These are phyloP conservation scores for Heterotis niloticus DNA, from an alignment of 2,113 vertebrate species.

Conservation along the genomic window DNA sequence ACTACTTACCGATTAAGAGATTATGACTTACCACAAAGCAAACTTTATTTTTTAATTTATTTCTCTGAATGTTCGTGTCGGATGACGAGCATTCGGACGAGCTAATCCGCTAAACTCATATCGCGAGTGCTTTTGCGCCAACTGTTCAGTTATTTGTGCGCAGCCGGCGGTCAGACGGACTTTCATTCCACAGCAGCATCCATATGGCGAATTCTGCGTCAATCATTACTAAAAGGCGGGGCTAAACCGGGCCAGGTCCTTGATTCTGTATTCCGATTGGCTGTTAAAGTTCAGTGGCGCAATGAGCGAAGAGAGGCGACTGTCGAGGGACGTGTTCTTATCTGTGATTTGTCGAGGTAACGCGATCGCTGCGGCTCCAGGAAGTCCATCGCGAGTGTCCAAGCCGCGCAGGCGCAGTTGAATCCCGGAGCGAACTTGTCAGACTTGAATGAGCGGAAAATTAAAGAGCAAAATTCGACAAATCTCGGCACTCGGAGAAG, in stretches of 20 bases:
- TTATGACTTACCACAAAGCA: slow-evolving; percentile 15
- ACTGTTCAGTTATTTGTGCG: neutral
- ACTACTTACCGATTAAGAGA: slow-evolving; percentile 23
- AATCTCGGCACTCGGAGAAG: too few relatives aligned
- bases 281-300: neutral
- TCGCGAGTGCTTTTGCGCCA: neutral
- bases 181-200: slow-evolving; percentile 4
- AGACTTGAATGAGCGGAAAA: too few relatives aligned
- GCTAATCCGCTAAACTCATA: neutral
- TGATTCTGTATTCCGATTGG: neutral
- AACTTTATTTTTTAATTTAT: neutral
- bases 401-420: too few relatives aligned
- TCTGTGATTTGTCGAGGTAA: neutral
- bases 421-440: too few relatives aligned
- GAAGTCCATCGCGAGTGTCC: too few relatives aligned
- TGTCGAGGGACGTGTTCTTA: neutral
- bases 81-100: neutral
- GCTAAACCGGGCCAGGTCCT: neutral
- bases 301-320: neutral
- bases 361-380: neutral
- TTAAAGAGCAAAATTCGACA: too few relatives aligned
- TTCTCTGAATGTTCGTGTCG: neutral
- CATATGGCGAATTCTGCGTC: slow-evolving; percentile 32
- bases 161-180: neutral
- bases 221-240: slow-evolving; percentile 26